phyloP scores from a whole-genome alignment of 2,888 invertebrate genomes.

The Pyrrhia umbra region DNA sequence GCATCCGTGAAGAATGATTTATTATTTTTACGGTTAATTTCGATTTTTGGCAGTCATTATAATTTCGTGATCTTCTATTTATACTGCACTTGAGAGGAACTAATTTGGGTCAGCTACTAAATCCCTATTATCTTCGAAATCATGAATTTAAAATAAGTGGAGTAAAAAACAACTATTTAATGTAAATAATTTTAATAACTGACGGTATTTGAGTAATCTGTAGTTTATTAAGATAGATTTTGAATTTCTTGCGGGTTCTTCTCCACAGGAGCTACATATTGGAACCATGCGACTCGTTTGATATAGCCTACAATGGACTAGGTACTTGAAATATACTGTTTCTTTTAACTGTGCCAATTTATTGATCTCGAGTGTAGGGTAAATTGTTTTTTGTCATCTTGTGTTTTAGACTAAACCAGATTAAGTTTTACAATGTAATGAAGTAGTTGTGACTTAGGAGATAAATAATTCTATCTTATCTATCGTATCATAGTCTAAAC shows the following conservation, averaged over 20 bases:
- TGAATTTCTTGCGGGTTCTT: too few relatives aligned
- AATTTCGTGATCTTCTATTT: background rate
- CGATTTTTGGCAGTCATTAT: slow-evolving; percentile 17
- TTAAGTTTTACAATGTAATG: background rate
- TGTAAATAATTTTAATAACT: background rate
- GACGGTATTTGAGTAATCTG: too few relatives aligned
- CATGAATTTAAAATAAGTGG: background rate
- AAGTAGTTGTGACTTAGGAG: background rate
- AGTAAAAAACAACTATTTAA: background rate
- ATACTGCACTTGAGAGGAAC: background rate
- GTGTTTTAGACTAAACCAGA: background rate
- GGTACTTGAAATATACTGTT: too few relatives aligned
- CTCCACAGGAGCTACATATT: too few relatives aligned
- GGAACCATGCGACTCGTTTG: too few relatives aligned
- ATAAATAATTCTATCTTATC: background rate
- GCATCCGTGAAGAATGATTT: slow-evolving; percentile 7
- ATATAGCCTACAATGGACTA: too few relatives aligned
- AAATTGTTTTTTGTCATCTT: too few relatives aligned
- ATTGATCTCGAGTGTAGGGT: background rate
- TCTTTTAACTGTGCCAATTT: background rate
- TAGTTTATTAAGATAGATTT: too few relatives aligned
- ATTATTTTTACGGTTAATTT: slow-evolving; percentile 24
- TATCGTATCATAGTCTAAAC: background rate
- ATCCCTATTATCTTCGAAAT: background rate
- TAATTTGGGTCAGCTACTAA: background rate